These are phyloP conservation scores for Otis tarda DNA, from an alignment of 2,113 vertebrate species.

Conservation along the genomic window DNA sequence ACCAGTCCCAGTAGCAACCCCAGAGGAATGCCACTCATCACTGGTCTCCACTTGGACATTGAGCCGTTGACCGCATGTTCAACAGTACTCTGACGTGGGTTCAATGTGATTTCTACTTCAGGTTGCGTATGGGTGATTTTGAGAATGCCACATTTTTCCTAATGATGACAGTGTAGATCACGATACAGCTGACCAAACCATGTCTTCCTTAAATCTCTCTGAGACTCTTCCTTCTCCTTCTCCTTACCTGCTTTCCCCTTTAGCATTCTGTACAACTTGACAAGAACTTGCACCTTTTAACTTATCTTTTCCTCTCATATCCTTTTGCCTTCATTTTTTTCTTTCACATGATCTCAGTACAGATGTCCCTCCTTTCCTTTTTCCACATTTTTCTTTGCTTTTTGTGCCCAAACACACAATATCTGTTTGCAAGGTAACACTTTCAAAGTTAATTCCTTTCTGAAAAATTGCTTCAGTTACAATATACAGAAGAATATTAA, in stretches of 20 bases:
- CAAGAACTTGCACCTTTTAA: neutral
- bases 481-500: neutral
- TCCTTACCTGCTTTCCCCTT: neutral
- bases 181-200: neutral
- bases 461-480: neutral
- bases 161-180: neutral
- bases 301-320: neutral
- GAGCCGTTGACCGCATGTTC: too few relatives aligned
- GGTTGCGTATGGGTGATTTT: neutral
- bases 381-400: accelerated
- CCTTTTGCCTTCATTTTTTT: neutral
- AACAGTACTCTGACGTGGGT: too few relatives aligned
- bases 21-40: too few relatives aligned
- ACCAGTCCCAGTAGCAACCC: too few relatives aligned
- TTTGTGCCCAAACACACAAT: neutral
- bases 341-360: neutral
- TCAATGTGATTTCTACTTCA: too few relatives aligned
- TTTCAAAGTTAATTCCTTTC: neutral
- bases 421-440: neutral
- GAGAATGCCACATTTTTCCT: neutral
- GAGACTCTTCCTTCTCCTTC: neutral
- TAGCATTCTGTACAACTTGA: neutral
- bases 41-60: too few relatives aligned
- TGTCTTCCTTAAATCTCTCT: neutral
- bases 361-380: neutral